Base-by-base conservation (phyloP, 2,113 vertebrate species). In the Edolisoma coerulescens region DNA sequence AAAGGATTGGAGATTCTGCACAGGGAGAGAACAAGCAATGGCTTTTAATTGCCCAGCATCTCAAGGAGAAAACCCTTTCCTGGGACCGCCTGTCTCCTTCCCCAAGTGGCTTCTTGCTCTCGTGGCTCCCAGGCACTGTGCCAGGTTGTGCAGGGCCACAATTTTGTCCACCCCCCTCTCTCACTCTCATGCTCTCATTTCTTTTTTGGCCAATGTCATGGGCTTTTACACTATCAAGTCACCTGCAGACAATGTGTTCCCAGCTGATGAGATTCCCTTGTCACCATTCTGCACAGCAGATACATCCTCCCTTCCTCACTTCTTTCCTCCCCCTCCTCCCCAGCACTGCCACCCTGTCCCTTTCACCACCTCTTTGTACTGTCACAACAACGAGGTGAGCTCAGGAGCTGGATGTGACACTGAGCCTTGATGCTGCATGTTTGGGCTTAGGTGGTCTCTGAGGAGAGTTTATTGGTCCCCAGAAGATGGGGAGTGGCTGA, bases 371-470 rank as follows among this genome's bases (percentile, higher is more conserved):
- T 78, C 39, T 75, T 39, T 45, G 13, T 64, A 24, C 4, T 4
- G 61, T 41, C 70, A 74, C 5, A 1, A 33, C 35, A 67, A 10
- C 1, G 0, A 64, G 70, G 47, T 3, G 16, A 90, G 47, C 77
- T 88, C 74, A 50, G 50, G 45, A 78, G 56, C 64, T 0, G 0
- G 47, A 16, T 4, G 30, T 57, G 50, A 47, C 47, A 33, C 41
- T 0, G 0, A 71, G 44, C 32, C 49, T 81, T 27, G 22, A 23
- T 9, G 16, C 77, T 39, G 3, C 4, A 1, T 65, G 33, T 19
- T 57, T 86, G 54, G 70, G 49, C 68, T 53, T n/a, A 85, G 77
- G 17, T 41, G 54, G 39, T 54, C 45, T 75, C 13, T 74, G 28
- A 89, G 44, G 37, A 27, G 74, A 75, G 5, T 44, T 49, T 42